A percentile compares a stretch with the other conserved stretches of the same genome.
Evolutionary conservation across 2,113 vertebrate species (phyloP).

Genomic region (Hypocryptadius cinnamomeus): DNA sequence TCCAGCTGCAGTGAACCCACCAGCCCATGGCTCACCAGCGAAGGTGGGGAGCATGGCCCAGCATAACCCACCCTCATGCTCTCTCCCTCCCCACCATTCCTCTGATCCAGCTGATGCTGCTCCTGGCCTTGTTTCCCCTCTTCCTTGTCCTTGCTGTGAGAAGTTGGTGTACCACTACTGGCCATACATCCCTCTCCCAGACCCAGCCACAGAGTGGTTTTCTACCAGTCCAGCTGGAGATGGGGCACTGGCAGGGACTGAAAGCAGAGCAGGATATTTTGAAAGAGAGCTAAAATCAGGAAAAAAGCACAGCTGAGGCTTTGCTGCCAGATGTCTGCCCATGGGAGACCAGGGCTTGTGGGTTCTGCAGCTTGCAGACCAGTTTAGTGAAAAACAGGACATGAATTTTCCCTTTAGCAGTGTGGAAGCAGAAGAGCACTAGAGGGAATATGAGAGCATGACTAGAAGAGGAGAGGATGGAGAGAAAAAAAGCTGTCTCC

Average conservation of each 20-base stretch:
- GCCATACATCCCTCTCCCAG: accelerated
- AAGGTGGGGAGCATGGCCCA: not conserved
- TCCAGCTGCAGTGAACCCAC: not conserved
- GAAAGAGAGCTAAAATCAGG: not conserved
- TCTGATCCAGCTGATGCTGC: not conserved
- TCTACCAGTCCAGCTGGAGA: not conserved
- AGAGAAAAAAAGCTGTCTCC: not conserved
- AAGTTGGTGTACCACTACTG: not conserved
- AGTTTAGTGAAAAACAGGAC: not conserved
- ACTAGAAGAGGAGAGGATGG: not conserved
- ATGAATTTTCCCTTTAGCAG: not conserved
- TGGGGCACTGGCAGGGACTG: not conserved
- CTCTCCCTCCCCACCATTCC: not conserved
- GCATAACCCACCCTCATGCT: accelerated
- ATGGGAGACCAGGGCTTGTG: not conserved
- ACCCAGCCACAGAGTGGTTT: not conserved
- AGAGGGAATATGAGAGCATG: not conserved
- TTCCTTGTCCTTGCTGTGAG: not conserved
- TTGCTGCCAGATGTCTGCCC: not conserved
- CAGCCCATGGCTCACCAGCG: accelerated
- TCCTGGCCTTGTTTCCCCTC: not conserved
- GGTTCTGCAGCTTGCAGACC: not conserved
- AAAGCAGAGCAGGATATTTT: not conserved
- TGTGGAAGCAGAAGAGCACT: not conserved
- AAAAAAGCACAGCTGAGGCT: not conserved